Conservation (phyloP, 2,888 invertebrate genomes). For the Podotricha telesiphe region DNA sequence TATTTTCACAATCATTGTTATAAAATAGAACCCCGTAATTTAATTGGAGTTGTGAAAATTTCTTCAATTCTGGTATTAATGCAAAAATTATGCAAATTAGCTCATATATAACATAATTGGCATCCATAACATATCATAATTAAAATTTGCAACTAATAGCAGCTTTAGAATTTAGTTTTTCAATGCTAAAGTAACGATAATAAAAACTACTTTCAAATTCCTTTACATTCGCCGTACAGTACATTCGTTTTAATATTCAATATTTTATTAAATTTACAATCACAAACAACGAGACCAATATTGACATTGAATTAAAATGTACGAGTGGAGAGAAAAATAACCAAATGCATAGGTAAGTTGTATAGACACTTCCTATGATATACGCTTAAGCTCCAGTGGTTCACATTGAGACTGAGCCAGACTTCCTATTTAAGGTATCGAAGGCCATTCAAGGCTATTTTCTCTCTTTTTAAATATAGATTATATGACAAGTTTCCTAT, state of each 20-base stretch:
- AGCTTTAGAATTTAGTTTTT: background rate
- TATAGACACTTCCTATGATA: constrained; percentile 33
- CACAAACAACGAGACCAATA: constrained; percentile 18
- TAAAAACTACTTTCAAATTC: constrained; percentile 37
- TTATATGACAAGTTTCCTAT: background rate
- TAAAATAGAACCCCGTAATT: background rate
- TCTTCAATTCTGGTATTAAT: background rate
- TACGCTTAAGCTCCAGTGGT: constrained; percentile 49
- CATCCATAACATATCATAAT: constrained; percentile 1
- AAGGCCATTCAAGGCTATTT: constrained; percentile 28
- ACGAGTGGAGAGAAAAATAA: constrained; percentile 15
- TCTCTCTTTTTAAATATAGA: constrained; percentile 24
- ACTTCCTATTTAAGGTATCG: constrained; percentile 52
- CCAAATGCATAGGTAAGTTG: constrained; percentile 24
- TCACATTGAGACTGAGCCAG: constrained; percentile 53
- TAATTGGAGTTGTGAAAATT: background rate
- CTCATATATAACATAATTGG: background rate
- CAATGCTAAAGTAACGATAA: constrained; percentile 3
- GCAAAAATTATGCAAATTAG: background rate
- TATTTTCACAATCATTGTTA: background rate
- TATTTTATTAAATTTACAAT: constrained; percentile 8
- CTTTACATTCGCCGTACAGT: background rate
- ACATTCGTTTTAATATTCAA: background rate
- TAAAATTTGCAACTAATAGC: background rate
- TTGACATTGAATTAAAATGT: constrained; percentile 40